Conservation (phyloP, 2,113 vertebrate genomes). For the Vanacampus margaritifer region DNA sequence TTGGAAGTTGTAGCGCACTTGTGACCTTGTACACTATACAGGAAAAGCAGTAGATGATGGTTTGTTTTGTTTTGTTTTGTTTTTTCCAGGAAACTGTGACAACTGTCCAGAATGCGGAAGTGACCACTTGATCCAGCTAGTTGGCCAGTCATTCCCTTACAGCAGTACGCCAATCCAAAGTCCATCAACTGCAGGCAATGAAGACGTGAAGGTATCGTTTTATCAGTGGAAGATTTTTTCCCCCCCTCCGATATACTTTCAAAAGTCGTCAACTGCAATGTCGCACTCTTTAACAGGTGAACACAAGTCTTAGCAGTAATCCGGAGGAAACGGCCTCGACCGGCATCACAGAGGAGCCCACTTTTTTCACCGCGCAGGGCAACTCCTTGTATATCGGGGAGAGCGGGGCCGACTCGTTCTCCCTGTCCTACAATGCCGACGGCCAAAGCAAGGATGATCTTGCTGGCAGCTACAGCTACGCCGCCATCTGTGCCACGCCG, state of each 20-base stretch:
- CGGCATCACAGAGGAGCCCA: slow-evolving; percentile 17
- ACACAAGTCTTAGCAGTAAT: slow-evolving; percentile 22
- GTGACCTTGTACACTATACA: neutral
- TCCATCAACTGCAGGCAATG: slow-evolving; percentile 2
- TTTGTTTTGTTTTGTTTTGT: neutral
- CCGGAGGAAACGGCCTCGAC: slow-evolving; percentile 9
- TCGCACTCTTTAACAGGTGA: slow-evolving; percentile 15
- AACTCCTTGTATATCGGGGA: slow-evolving; percentile 64
- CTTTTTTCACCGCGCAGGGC: slow-evolving; percentile 60
- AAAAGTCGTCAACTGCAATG: neutral
- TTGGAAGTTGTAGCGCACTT: too few relatives aligned
- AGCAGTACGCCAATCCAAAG: slow-evolving; percentile 65
- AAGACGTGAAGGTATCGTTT: slow-evolving; percentile 41
- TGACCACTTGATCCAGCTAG: slow-evolving; percentile 85
- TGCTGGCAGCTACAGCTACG: slow-evolving; percentile 62
- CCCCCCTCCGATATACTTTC: neutral
- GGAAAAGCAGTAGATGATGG: neutral
- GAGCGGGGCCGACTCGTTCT: slow-evolving; percentile 42
- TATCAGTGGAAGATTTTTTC: neutral
- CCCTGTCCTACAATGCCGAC: slow-evolving; percentile 41
- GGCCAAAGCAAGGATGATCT: slow-evolving; percentile 50
- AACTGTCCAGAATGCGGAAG: slow-evolving; percentile 85
- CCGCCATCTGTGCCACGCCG: neutral
- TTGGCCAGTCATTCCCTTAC: slow-evolving; percentile 42
- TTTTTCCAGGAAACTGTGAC: slow-evolving; percentile 34